Percentiles rank a stretch among this genome's conserved stretches.
phyloP scores from a whole-genome alignment of 1,140 invertebrate genomes.

The Drosophila guanche region DNA sequence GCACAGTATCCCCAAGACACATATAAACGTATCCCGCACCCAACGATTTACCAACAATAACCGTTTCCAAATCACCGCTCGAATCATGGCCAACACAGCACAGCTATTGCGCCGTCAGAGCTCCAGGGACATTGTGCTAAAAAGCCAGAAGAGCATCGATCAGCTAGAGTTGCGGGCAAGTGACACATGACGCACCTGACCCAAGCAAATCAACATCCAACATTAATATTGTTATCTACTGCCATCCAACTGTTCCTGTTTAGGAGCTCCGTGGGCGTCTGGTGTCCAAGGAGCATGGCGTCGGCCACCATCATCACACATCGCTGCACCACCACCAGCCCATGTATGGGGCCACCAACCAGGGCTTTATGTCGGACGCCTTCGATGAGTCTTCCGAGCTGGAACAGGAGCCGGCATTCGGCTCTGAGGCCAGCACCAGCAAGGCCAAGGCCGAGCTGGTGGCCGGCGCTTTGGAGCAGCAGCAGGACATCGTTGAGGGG shows the following conservation, averaged over 20 bases:
- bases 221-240: neutral
- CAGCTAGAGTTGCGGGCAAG: conserved; percentile 91
- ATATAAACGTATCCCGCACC: conserved; percentile 11
- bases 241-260: neutral
- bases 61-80: conserved; percentile 12
- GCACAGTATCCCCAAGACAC: neutral
- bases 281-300: conserved; percentile 89
- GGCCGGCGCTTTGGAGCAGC: conserved; percentile 87
- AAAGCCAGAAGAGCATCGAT: conserved; percentile 90
- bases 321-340: conserved; percentile 83
- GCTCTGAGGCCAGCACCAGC: conserved; percentile 79
- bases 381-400: conserved; percentile 87
- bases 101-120: conserved; percentile 94
- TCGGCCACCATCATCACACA: conserved; percentile 70
- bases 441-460: conserved; percentile 84
- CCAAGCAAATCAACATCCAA: neutral
- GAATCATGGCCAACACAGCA: conserved; percentile 92
- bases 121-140: conserved; percentile 87
- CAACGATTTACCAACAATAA: conserved; percentile 22
- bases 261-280: conserved; percentile 90
- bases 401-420: conserved; percentile 80
- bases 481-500: conserved; percentile 87
- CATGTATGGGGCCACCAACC: conserved; percentile 93
- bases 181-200: neutral
- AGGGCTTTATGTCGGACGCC: conserved; percentile 90